These are phyloP conservation scores for Agelas oroides DNA, from an alignment of 37 sponge, comb jelly and placozoan species.

Conservation along the genomic window DNA sequence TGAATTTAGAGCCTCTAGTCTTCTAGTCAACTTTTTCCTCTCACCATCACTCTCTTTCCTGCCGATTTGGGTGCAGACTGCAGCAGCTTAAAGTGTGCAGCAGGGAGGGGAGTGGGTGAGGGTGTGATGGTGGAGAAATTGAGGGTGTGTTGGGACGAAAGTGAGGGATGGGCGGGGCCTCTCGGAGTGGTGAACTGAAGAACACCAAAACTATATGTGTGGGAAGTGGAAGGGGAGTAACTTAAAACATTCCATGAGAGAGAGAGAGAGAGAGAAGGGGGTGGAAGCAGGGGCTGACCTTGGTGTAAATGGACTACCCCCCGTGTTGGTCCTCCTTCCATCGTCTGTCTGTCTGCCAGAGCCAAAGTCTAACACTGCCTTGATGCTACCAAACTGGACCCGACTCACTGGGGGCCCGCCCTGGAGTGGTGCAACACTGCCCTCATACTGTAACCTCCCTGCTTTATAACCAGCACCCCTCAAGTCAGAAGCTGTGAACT, in stretches of 20 bases:
- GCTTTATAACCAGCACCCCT: no score
- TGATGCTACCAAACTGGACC: constrained; percentile 6
- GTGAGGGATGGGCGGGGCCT: neutral
- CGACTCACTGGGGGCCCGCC: neutral
- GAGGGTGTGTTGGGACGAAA: neutral
- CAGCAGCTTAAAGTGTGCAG: constrained; percentile 4
- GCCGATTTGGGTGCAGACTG: constrained; percentile 23
- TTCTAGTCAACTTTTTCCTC: no score
- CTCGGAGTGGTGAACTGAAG: constrained; percentile 9
- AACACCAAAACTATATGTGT: constrained; percentile 23
- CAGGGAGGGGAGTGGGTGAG: constrained; percentile 26
- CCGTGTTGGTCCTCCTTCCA: neutral
- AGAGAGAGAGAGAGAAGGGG: no score
- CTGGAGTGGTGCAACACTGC: neutral
- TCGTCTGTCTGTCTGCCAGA: neutral
- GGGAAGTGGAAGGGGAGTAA: neutral
- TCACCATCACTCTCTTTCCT: no score
- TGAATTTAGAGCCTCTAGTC: no score
- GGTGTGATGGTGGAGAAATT: constrained; percentile 24
- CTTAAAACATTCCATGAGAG: no score
- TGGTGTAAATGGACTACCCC: constrained; percentile 12
- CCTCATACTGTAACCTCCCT: no score
- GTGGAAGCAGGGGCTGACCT: constrained; percentile 21
- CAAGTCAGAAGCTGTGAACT: neutral
- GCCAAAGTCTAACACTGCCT: constrained; percentile 30